Conservation (phyloP, 2,113 vertebrate species). For the Xenopus tropicalis region DNA sequence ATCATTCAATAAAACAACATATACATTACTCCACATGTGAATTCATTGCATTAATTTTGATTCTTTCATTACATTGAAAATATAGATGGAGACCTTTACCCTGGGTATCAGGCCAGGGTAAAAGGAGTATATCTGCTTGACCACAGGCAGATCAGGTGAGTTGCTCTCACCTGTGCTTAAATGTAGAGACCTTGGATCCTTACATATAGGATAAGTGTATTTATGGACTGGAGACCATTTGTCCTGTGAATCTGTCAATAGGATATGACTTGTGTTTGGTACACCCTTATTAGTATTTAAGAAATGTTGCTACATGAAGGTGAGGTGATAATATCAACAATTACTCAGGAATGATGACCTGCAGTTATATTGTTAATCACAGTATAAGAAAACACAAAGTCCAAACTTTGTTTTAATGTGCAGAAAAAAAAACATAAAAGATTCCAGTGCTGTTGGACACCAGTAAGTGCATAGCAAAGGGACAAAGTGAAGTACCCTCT, state of each 20-base stretch:
- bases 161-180: background rate
- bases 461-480: slow-evolving; percentile 65
- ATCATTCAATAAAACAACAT: too few species aligned
- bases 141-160: background rate
- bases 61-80: too few species aligned
- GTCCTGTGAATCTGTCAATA: background rate
- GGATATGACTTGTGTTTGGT: background rate
- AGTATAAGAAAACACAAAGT: slow-evolving; percentile 62
- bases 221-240: background rate
- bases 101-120: too few species aligned
- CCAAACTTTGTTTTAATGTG: slow-evolving; percentile 60
- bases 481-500: slow-evolving; percentile 61
- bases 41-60: too few species aligned
- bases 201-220: background rate
- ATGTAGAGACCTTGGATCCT: background rate
- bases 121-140: background rate
- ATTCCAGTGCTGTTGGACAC: slow-evolving; percentile 60
- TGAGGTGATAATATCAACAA: slow-evolving; percentile 39
- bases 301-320: slow-evolving; percentile 48
- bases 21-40: too few species aligned
- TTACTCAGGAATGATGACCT: slow-evolving; percentile 19
- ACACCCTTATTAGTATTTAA: slow-evolving; percentile 28
- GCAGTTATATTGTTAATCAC: slow-evolving; percentile 61
- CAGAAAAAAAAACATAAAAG: slow-evolving; percentile 48
- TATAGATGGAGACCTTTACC: too few species aligned